Conservation (phyloP, 2,113 vertebrate species). For the Thamnophis sirtalis region DNA sequence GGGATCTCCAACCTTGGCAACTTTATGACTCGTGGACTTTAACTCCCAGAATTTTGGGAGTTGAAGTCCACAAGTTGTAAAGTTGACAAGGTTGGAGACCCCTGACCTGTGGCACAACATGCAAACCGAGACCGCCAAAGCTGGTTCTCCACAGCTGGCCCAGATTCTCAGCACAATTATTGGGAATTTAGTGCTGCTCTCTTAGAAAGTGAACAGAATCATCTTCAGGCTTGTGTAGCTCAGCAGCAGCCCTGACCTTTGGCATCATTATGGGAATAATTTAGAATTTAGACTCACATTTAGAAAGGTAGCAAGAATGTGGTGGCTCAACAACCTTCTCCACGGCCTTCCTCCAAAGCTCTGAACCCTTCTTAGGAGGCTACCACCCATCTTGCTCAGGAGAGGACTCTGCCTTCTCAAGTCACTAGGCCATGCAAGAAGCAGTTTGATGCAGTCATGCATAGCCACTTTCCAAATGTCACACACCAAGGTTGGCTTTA, state of each 20-base stretch:
- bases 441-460: conserved; percentile 22
- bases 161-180: not conserved
- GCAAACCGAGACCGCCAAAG: not conserved
- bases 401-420: not conserved
- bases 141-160: not conserved
- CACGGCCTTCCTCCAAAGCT: too few relatives aligned
- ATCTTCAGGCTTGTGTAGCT: not conserved
- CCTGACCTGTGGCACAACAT: not conserved
- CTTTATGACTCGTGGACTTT: too few relatives aligned
- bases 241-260: not conserved
- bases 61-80: too few relatives aligned
- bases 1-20: too few relatives aligned
- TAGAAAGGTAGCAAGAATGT: not conserved
- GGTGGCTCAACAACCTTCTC: not conserved
- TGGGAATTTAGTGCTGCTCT: not conserved
- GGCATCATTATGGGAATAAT: not conserved
- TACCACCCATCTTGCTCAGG: not conserved
- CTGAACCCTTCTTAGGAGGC: not conserved
- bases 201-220: not conserved
- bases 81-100: too few relatives aligned
- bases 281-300: not conserved
- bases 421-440: fast-evolving
- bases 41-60: too few relatives aligned
- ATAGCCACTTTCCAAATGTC: conserved; percentile 39
- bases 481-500: conserved; percentile 17